These are phyloP conservation scores for Acinonyx jubatus DNA, from an alignment of 2,113 vertebrate genomes.

Conservation along the genomic window DNA sequence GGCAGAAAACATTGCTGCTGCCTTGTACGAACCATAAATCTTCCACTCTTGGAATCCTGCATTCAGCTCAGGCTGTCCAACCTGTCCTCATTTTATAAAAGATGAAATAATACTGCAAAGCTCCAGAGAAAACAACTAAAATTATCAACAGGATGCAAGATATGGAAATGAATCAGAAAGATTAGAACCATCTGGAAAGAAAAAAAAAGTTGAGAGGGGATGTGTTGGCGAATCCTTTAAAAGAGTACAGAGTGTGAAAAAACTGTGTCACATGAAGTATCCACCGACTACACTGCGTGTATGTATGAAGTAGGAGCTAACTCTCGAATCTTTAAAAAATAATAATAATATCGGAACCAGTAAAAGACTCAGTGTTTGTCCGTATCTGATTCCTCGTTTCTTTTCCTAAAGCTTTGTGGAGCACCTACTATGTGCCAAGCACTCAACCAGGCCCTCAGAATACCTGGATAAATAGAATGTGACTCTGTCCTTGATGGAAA, in stretches of 20 bases:
- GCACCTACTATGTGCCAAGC: background rate
- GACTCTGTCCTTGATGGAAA: background rate
- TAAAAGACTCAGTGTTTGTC: background rate
- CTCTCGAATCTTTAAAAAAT: background rate
- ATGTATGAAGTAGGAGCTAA: background rate
- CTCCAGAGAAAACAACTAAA: slow-evolving; percentile 60
- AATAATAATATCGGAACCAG: background rate
- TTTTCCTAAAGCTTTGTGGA: background rate
- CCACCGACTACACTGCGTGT: background rate
- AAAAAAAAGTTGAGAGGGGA: background rate
- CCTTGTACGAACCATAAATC: background rate
- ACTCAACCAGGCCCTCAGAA: background rate
- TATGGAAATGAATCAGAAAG: slow-evolving; percentile 58
- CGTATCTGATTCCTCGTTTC: background rate
- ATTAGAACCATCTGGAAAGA: slow-evolving; percentile 51
- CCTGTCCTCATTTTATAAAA: slow-evolving; percentile 42
- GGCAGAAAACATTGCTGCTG: background rate
- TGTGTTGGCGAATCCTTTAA: slow-evolving; percentile 45
- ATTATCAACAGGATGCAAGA: slow-evolving; percentile 46
- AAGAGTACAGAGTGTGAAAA: slow-evolving; percentile 1
- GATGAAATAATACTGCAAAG: slow-evolving; percentile 26
- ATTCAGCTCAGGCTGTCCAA: slow-evolving; percentile 12
- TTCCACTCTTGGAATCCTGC: background rate
- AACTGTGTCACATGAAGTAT: background rate
- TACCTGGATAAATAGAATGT: background rate